phyloP scores from a whole-genome alignment of 2,888 invertebrate species.

The Nipponacmea schrenckii region DNA sequence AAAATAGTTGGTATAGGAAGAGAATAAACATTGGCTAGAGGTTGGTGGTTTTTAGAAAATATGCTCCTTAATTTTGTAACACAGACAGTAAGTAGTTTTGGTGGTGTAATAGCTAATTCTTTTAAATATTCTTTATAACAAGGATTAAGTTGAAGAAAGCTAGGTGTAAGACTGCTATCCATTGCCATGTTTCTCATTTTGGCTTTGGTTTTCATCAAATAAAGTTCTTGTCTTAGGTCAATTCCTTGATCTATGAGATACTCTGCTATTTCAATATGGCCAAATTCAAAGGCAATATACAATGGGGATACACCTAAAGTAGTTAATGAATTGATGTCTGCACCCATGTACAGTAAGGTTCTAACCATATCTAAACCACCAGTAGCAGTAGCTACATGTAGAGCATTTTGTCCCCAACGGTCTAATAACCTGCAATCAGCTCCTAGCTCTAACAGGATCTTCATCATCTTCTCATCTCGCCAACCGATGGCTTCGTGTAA shows the following conservation, averaged over 20 bases:
- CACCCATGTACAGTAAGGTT: slow-evolving; percentile 9
- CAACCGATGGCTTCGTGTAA: slow-evolving; percentile 15
- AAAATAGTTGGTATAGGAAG: not conserved
- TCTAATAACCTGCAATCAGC: slow-evolving; percentile 15
- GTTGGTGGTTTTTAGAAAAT: not conserved
- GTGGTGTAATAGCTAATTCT: not conserved
- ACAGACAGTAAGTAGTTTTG: not conserved
- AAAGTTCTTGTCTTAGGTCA: slow-evolving; percentile 15
- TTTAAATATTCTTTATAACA: not conserved
- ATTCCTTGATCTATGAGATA: slow-evolving; percentile 10
- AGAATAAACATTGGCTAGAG: not conserved
- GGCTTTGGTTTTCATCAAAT: not conserved
- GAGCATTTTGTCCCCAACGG: slow-evolving; percentile 20
- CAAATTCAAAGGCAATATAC: slow-evolving; percentile 14
- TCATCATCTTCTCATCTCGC: slow-evolving; percentile 9
- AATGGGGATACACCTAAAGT: slow-evolving; percentile 11
- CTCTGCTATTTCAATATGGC: slow-evolving; percentile 12
- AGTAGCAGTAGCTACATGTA: slow-evolving; percentile 12
- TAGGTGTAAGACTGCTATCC: not conserved
- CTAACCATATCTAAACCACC: slow-evolving; percentile 4
- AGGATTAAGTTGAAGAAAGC: not conserved
- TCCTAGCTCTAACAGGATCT: slow-evolving; percentile 10
- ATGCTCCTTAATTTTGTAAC: not conserved
- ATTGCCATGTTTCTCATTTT: not conserved
- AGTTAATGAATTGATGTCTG: slow-evolving; percentile 15